Evolutionary conservation across 2,113 vertebrate species (phyloP), one percentile per base, ranked within the genome.

Genomic region (Oryzias curvinotus): DNA sequence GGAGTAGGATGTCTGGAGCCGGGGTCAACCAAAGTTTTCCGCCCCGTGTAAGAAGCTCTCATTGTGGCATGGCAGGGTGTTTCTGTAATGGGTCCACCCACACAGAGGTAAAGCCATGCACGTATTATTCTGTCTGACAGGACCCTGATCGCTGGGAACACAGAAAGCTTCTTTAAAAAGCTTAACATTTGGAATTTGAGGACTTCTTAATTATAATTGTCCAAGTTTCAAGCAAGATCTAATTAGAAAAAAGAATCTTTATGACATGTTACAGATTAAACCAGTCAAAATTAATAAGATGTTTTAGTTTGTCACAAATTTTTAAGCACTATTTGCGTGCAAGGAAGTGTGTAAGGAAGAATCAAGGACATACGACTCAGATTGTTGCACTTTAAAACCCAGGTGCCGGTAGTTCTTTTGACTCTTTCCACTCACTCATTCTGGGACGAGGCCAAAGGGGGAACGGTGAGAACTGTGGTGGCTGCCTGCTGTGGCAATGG

Each of bases 81-180:
- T 16, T 49, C 7, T 46, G 4, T 67, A 3, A 0, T 64, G 45
- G 62, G 36, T 68, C 55, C 76, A 69, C 76, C 52, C 60, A 52
- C 49, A 57, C 57, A 71, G 62, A 44, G 47, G 48, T 65, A 63
- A 57, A 66, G 58, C 71, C 19, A 17, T 18, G 48, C 67, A 57
- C 16, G 45, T 46, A 67, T 54, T 68, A 73, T 66, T 82, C 59
- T 69, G 68, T 59, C 62, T 47, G 43, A 43, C 10, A 36, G 42
- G 43, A 46, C 45, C 18, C 53, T 82, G 54, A 79, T 62, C 69
- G 57, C 47, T 4, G 61, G 52, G 56, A 77, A 57, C 43, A 17
- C 59, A 64, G 64, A 67, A 84, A 79, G 75, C 67, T 62, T 72
- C 64, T 81, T 82, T 83, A 12, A 43, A 68, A 67, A 68, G 78